Evolutionary conservation across 2,113 vertebrate species (phyloP).

Genomic region (Chroicocephalus ridibundus): DNA sequence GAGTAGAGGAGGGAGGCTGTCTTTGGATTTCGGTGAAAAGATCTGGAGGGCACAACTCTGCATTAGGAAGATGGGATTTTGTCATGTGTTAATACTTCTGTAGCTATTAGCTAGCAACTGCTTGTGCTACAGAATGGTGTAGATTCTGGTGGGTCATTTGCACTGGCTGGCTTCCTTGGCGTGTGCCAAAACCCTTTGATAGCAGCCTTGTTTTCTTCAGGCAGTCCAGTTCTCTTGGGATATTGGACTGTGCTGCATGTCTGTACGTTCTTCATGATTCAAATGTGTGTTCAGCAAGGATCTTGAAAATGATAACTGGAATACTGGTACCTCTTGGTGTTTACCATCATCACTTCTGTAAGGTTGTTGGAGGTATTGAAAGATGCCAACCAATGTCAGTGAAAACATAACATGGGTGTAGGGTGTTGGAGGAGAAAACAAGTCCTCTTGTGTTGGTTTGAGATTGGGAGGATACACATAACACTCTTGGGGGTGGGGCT

Average conservation of each 20-base stretch:
- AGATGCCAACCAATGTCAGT: not conserved
- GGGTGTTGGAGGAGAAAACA: not conserved
- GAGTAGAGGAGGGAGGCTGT: not conserved
- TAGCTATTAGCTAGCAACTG: not conserved
- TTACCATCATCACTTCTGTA: not conserved
- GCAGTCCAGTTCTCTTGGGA: not conserved
- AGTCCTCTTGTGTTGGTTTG: not conserved
- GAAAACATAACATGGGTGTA: rapidly evolving
- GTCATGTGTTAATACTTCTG: not conserved
- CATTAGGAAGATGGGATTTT: not conserved
- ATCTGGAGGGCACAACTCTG: not conserved
- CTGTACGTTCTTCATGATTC: rapidly evolving
- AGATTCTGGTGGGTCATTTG: not conserved
- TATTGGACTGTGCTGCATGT: not conserved
- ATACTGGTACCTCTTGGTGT: not conserved
- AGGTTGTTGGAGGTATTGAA: not conserved
- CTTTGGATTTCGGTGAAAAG: not conserved
- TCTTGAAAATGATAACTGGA: not conserved
- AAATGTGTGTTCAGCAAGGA: not conserved
- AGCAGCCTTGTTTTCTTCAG: not conserved
- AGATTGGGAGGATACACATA: not conserved
- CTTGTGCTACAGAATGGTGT: not conserved
- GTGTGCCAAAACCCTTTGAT: not conserved
- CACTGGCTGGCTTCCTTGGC: not conserved
- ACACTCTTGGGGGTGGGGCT: not conserved